Evolutionary conservation across 2,888 invertebrate species (phyloP), one percentile per base, ranked within the genome.

Genomic region (Orthonychiurus folsomi): DNA sequence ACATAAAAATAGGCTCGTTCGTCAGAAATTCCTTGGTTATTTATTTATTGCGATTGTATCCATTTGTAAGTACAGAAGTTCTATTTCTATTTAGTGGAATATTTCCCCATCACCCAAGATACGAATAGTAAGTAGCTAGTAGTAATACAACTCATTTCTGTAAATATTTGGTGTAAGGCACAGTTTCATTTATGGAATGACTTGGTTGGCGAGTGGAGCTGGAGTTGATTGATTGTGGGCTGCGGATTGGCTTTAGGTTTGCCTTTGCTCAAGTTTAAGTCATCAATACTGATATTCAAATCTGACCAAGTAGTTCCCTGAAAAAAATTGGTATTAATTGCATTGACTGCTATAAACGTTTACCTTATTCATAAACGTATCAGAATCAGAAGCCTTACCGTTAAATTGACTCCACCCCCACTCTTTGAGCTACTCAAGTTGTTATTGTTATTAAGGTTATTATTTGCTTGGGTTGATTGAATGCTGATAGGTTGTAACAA

Each of bases 301-400:
- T 71, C 73, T 54, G 68, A 68, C 73, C 73, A 73, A 3, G 73
- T 73, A 47, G 73, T 73, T 60, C 73, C 73, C 71, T 73, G 50
- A 24, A 56, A 53, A 59, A 62, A 59, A 18, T 18, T 18, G n/a
- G 54, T 60, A 50, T 64, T 37, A 50, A n/a, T 28, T n/a, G 3
- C 23, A 52, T 52, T n/a, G 12, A n/a, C 3, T 9, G 52, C n/a
- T 5, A 52, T 52, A 52, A 21, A 52, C 48, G 15, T 12, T 12
- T 12, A 47, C 48, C 48, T 52, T 21, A 21, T 20, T 12, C 9
- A 52, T 5, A 52, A 52, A 52, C 3, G 3, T n/a, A 52, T 37
- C 37, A 37, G 5, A 37, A 9, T 37, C 9, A n/a, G 20, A 52
- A 52, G 24, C 5, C 28, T 57, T 61, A 69, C 70, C 68, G 71